Evolutionary conservation across 1,140 invertebrate species (phyloP).

Genomic region (Scaptomyza graminum): DNA sequence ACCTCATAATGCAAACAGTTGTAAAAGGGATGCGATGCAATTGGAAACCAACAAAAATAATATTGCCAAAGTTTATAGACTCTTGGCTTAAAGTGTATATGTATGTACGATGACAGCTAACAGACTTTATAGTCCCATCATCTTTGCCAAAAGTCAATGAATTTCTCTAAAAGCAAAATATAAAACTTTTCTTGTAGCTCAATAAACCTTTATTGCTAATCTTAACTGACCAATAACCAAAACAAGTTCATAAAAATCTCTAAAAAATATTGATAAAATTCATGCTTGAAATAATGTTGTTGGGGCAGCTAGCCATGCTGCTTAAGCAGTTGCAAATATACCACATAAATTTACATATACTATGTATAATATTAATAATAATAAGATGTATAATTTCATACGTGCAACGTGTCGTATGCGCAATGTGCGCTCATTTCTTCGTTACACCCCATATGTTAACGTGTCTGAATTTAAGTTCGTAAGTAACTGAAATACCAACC

Average conservation of each 20-base stretch:
- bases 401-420: conserved; percentile 50
- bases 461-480: conserved; percentile 36
- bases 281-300: neutral
- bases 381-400: conserved; percentile 30
- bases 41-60: conserved; percentile 1
- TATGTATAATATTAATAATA: conserved; percentile 34
- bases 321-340: too few relatives aligned
- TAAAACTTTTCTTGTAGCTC: too few relatives aligned
- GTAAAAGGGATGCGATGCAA: neutral
- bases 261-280: too few relatives aligned
- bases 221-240: neutral
- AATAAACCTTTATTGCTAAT: too few relatives aligned
- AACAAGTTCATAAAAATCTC: neutral
- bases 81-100: neutral
- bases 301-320: neutral
- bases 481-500: conserved; percentile 25
- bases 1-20: conserved; percentile 8
- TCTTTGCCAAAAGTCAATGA: too few relatives aligned
- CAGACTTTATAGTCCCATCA: too few relatives aligned
- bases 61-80: neutral
- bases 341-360: too few relatives aligned
- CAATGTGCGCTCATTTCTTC: conserved; percentile 35
- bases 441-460: conserved; percentile 30
- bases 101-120: neutral
- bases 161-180: too few relatives aligned